Percentiles rank a stretch among this genome's conserved stretches.
phyloP scores from a whole-genome alignment of 2,113 vertebrate genomes.

The Gymnorhina tibicen region DNA sequence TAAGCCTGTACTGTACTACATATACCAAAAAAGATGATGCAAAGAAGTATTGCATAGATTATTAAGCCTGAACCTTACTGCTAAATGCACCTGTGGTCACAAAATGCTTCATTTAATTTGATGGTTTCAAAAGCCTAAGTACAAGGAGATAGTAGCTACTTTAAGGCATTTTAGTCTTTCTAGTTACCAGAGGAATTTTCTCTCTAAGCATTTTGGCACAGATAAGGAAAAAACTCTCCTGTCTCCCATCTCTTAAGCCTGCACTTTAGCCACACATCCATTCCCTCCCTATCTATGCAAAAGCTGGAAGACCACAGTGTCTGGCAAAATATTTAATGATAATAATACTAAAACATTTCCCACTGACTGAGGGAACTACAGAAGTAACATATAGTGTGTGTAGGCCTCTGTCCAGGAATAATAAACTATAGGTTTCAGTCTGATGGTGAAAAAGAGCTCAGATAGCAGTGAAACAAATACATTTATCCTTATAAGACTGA shows the following conservation, averaged over 20 bases:
- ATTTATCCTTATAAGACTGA: conserved; percentile 58
- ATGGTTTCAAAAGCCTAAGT: neutral
- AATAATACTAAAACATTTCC: conserved; percentile 61
- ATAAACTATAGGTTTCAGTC: conserved; percentile 56
- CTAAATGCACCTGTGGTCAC: neutral
- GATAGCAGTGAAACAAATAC: conserved; percentile 65
- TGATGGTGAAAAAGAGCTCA: conserved; percentile 42
- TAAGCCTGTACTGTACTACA: neutral
- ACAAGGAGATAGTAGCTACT: neutral
- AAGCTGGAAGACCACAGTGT: conserved; percentile 22
- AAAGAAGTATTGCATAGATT: neutral
- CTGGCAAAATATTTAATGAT: conserved; percentile 62
- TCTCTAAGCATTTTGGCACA: conserved; percentile 10
- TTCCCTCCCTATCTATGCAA: conserved; percentile 17
- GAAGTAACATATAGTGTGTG: conserved; percentile 49
- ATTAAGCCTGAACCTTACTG: neutral
- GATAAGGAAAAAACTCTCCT: conserved; percentile 3
- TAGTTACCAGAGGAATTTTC: conserved; percentile 10
- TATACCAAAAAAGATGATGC: neutral
- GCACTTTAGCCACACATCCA: conserved; percentile 20
- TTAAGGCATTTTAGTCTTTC: neutral
- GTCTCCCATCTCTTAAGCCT: conserved; percentile 8
- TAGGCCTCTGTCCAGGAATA: conserved; percentile 59
- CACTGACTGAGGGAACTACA: conserved; percentile 41
- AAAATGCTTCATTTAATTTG: neutral